A percentile compares a stretch with the other conserved stretches of the same genome.
Evolutionary conservation across 2,797 vertebrate genomes (phyloP).

Genomic region (Syndactyla subalaris): DNA sequence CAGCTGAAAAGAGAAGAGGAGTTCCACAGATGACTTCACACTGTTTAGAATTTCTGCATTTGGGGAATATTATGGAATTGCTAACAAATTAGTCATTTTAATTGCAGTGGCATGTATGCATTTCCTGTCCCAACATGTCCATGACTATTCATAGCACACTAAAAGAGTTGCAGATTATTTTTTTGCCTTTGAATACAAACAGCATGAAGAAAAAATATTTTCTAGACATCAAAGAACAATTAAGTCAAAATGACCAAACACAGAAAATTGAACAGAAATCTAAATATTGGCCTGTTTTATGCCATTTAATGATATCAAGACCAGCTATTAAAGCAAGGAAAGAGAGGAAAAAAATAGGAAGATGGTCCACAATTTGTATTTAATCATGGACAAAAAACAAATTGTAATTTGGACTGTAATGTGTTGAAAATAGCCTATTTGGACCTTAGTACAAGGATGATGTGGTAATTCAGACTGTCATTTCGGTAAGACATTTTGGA

Average conservation of each 20-base stretch:
- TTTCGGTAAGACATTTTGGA: background rate
- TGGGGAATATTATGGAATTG: conserved; percentile 66
- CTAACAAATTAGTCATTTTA: conserved; percentile 69
- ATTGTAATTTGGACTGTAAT: background rate
- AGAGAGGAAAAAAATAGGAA: background rate
- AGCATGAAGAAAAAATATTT: background rate
- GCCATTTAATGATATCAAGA: background rate
- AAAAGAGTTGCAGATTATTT: background rate
- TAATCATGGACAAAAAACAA: background rate
- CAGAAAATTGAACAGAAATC: background rate
- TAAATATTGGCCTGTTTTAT: background rate
- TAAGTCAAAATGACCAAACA: background rate
- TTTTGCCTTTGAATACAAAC: background rate
- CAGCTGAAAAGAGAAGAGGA: conserved; percentile 34
- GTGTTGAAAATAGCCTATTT: background rate
- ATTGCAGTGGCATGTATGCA: conserved; percentile 61
- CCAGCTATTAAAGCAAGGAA: background rate
- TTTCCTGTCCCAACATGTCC: conserved; percentile 47
- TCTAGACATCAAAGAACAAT: conserved; percentile 14
- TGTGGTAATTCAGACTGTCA: background rate
- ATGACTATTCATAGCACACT: conserved; percentile 18
- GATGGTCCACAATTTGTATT: background rate
- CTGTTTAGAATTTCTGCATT: conserved; percentile 73
- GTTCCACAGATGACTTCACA: conserved; percentile 58
- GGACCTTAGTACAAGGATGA: background rate